These are phyloP conservation scores for Rhodinocichla rosea DNA, from an alignment of 2,113 vertebrate genomes.

Conservation along the genomic window DNA sequence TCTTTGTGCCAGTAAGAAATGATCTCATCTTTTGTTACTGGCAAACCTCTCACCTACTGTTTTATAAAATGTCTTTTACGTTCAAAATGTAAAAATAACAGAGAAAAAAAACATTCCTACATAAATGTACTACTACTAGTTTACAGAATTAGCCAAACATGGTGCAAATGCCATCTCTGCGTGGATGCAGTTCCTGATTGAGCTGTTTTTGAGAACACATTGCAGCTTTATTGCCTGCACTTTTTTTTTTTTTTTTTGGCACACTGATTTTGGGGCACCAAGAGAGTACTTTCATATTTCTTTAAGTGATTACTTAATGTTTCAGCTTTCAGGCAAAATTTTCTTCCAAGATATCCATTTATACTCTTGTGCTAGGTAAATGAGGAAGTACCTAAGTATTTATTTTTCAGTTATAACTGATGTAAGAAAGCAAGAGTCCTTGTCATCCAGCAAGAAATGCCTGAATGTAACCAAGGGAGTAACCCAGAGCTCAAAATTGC, in stretches of 20 bases:
- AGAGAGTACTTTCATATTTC: not conserved
- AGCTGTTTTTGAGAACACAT: not conserved
- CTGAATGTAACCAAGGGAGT: not conserved
- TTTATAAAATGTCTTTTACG: not conserved
- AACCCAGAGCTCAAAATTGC: not conserved
- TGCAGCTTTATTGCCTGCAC: not conserved
- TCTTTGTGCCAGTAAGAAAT: constrained; percentile 49
- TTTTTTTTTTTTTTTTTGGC: not conserved
- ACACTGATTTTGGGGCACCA: not conserved
- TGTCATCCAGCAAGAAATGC: not conserved
- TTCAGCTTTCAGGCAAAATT: not conserved
- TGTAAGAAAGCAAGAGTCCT: not conserved
- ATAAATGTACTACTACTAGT: not conserved
- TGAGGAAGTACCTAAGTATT: not conserved
- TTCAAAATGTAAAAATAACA: not conserved
- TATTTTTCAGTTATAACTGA: not conserved
- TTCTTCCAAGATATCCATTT: not conserved
- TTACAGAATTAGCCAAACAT: not conserved
- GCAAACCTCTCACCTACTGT: constrained; percentile 30
- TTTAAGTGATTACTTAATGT: not conserved
- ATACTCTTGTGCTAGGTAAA: not conserved
- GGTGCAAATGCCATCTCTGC: not conserved
- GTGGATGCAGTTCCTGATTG: not conserved
- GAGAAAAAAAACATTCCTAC: not conserved
- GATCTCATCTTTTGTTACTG: constrained; percentile 24